phyloP scores from a whole-genome alignment of 2,888 invertebrate species.

The Onchidella celtica region DNA sequence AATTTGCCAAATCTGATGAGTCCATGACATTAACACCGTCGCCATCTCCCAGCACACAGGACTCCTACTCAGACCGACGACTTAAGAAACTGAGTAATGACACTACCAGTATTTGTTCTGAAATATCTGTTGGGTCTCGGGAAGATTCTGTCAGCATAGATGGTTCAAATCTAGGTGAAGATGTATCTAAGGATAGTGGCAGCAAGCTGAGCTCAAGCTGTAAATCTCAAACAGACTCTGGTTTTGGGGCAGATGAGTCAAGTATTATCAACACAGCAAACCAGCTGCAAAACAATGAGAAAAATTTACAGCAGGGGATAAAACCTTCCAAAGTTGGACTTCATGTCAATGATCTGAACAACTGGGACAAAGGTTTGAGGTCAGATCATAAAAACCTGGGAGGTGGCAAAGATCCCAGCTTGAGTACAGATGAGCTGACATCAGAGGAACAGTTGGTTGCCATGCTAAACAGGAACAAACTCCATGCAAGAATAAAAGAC shows the following conservation, averaged over 20 bases:
- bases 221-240: conserved; percentile 69
- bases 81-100: conserved; percentile 62
- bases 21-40: conserved; percentile 59
- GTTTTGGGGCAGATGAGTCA: conserved; percentile 55
- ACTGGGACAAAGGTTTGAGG: conserved; percentile 59
- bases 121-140: conserved; percentile 61
- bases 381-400: conserved; percentile 59
- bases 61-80: conserved; percentile 29
- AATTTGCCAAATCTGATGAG: conserved; percentile 68
- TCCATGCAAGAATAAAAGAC: conserved; percentile 63
- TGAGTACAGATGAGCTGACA: conserved; percentile 66
- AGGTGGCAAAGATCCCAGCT: conserved; percentile 52
- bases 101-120: conserved; percentile 65
- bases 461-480: conserved; percentile 68
- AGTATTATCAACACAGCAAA: conserved; percentile 11
- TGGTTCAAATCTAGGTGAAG: conserved; percentile 60
- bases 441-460: conserved; percentile 72
- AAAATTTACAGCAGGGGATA: conserved; percentile 55
- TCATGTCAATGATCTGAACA: conserved; percentile 71
- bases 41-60: conserved; percentile 65
- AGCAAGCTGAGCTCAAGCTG: conserved; percentile 63
- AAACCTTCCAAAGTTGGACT: conserved; percentile 64
- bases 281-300: conserved; percentile 71
- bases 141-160: conserved; percentile 58
- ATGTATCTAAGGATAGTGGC: conserved; percentile 45